phyloP scores from a whole-genome alignment of 2,113 vertebrate genomes.

The Ginglymostoma cirratum region DNA sequence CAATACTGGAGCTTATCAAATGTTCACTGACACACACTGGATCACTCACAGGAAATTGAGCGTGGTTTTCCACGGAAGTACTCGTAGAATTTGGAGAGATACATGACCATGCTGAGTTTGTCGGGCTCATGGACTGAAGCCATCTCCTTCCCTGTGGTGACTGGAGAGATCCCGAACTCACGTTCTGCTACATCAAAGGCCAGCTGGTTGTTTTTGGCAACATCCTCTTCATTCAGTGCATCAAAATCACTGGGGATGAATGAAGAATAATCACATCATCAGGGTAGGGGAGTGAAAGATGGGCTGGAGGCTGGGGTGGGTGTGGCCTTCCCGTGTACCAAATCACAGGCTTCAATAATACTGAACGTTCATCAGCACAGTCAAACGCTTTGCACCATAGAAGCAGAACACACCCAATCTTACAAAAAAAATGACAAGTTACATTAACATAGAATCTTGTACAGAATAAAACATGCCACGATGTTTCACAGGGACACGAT shows the following conservation, averaged over 20 bases:
- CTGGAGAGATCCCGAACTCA: constrained; percentile 80
- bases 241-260: constrained; percentile 73
- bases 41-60: constrained; percentile 67
- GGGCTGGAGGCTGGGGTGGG: background rate
- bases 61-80: constrained; percentile 79
- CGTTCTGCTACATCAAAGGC: constrained; percentile 78
- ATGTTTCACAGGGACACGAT: background rate
- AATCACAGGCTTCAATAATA: background rate
- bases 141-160: constrained; percentile 73
- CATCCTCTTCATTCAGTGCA: constrained; percentile 72
- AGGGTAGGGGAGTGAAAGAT: background rate
- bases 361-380: background rate
- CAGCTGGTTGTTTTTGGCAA: constrained; percentile 76
- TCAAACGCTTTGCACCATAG: background rate
- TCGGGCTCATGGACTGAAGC: constrained; percentile 63
- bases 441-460: background rate
- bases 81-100: constrained; percentile 92
- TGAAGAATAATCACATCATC: background rate
- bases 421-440: background rate
- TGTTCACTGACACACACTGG: background rate
- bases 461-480: background rate
- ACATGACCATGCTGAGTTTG: constrained; percentile 78
- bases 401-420: background rate
- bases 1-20: background rate
- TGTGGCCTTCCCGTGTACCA: background rate